phyloP scores from a whole-genome alignment of 2,113 vertebrate species.

The Nerophis lumbriciformis region DNA sequence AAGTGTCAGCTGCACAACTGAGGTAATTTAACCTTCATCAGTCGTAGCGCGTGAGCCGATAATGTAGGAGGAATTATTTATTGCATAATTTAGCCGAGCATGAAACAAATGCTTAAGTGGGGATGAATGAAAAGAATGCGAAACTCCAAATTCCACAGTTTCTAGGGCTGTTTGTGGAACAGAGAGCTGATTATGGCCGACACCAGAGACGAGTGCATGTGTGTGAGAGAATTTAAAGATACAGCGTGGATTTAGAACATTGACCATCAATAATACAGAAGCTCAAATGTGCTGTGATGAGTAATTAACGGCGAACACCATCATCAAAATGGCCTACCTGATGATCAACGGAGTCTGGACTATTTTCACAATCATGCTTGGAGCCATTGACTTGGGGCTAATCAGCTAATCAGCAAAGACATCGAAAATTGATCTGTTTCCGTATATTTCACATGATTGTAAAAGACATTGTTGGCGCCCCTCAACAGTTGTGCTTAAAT shows the following conservation, averaged over 20 bases:
- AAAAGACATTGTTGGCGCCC: no score
- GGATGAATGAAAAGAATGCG: slow-evolving; percentile 40
- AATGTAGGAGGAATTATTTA: slow-evolving; percentile 64
- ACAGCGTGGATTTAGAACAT: slow-evolving; percentile 9
- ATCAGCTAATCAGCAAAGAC: slow-evolving; percentile 23
- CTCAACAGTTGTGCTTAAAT: no score
- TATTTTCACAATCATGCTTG: slow-evolving; percentile 8
- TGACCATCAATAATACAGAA: slow-evolving; percentile 41
- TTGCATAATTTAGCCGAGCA: slow-evolving; percentile 54
- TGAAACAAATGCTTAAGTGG: slow-evolving; percentile 45
- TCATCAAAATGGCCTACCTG: slow-evolving; percentile 39
- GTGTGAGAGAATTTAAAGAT: slow-evolving; percentile 11
- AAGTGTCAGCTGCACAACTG: slow-evolving; percentile 45
- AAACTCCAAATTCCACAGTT: slow-evolving; percentile 26
- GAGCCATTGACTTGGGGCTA: neutral
- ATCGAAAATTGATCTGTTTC: neutral
- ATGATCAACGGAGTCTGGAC: slow-evolving; percentile 42
- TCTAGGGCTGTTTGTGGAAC: slow-evolving; percentile 30
- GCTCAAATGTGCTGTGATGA: slow-evolving; percentile 39
- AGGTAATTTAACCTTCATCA: slow-evolving; percentile 63
- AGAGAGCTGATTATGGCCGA: slow-evolving; percentile 11
- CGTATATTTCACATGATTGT: no score
- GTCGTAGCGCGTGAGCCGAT: slow-evolving; percentile 51
- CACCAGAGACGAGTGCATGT: neutral
- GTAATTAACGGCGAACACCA: slow-evolving; percentile 37